These are phyloP conservation scores for Seira musarum DNA, from an alignment of 2,888 invertebrate genomes.

Conservation along the genomic window DNA sequence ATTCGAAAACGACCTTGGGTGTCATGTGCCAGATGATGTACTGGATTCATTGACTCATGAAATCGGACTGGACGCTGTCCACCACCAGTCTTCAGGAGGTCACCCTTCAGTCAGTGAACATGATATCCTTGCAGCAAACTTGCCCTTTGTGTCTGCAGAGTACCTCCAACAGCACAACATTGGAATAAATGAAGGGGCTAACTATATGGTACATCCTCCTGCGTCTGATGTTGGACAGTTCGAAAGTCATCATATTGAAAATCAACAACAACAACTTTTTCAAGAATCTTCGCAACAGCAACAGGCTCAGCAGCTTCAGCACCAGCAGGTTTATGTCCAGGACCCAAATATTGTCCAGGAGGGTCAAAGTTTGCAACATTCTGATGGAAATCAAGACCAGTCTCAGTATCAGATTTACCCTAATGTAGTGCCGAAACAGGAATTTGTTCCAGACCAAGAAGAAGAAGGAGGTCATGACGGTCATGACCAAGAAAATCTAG, in stretches of 20 bases:
- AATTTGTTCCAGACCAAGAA: too few relatives aligned
- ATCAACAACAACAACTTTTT: not conserved
- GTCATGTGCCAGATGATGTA: conserved; percentile 26
- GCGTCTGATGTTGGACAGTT: conserved; percentile 10
- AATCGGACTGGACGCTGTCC: conserved; percentile 8
- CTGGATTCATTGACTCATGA: conserved; percentile 32
- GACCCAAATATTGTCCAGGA: too few relatives aligned
- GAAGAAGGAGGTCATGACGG: too few relatives aligned
- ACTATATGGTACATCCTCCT: conserved; percentile 29
- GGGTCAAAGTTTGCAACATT: too few relatives aligned
- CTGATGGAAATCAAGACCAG: too few relatives aligned
- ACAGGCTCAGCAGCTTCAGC: not conserved
- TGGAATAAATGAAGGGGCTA: conserved; percentile 21
- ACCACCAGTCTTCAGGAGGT: conserved; percentile 14
- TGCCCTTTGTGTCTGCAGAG: conserved; percentile 42
- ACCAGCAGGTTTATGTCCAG: conserved; percentile 35
- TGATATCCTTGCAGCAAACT: conserved; percentile 39
- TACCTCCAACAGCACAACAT: conserved; percentile 45
- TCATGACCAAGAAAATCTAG: too few relatives aligned
- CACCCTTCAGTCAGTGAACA: conserved; percentile 42
- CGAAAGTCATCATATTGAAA: conserved; percentile 8
- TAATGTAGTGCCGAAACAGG: too few relatives aligned
- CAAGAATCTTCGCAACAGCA: not conserved
- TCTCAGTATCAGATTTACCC: too few relatives aligned
- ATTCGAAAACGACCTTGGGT: conserved; percentile 49